Percentiles rank a stretch among this genome's conserved stretches.
Evolutionary conservation across 2,113 vertebrate genomes (phyloP).

Genomic region (Neotragus pygmaeus): DNA sequence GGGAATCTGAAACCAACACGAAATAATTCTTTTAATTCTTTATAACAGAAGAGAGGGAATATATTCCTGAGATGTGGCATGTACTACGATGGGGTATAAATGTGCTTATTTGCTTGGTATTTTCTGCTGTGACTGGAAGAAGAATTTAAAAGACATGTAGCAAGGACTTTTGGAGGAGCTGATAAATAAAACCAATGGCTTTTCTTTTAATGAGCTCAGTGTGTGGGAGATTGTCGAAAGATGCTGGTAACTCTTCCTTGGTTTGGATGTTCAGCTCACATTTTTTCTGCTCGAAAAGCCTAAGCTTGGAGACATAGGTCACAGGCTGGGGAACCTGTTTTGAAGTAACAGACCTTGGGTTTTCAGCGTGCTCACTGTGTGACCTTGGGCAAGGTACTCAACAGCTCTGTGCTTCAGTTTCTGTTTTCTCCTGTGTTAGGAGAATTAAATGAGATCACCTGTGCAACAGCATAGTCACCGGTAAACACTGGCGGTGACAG

Average conservation of each 20-base stretch:
- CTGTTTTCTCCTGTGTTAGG: background rate
- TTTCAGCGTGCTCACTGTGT: background rate
- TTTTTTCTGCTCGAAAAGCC: background rate
- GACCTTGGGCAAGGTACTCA: background rate
- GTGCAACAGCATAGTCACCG: fast-evolving
- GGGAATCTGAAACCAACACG: background rate
- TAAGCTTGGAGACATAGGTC: background rate
- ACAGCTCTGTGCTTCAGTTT: background rate
- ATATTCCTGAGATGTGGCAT: background rate
- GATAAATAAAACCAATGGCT: background rate
- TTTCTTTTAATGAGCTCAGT: background rate
- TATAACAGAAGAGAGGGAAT: background rate
- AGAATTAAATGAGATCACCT: background rate
- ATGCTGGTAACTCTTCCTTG: background rate
- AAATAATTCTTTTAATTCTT: background rate
- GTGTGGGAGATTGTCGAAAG: background rate
- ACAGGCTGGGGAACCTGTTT: background rate
- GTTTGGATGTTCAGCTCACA: background rate
- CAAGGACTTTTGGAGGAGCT: background rate
- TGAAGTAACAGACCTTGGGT: background rate
- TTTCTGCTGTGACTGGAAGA: background rate
- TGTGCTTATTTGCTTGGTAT: background rate
- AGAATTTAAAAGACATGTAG: background rate
- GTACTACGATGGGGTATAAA: fast-evolving
- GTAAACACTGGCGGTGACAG: fast-evolving